Evolutionary conservation across 2,888 invertebrate genomes (phyloP).

Genomic region (Graphium colonna): DNA sequence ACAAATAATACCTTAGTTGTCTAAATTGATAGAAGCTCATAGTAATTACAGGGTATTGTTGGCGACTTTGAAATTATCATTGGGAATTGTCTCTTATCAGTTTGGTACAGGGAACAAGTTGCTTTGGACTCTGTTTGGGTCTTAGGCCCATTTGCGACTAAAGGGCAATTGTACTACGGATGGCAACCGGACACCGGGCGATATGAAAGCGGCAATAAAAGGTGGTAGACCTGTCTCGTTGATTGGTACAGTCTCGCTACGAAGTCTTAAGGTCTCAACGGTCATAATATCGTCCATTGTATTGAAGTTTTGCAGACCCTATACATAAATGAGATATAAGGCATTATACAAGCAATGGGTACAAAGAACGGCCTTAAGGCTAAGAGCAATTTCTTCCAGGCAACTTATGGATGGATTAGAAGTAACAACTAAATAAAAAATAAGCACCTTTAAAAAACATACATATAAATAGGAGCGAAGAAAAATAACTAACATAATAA

Average conservation of each 20-base stretch:
- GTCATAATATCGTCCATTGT: neutral
- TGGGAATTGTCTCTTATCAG: slow-evolving; percentile 14
- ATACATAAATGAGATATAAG: too few relatives aligned
- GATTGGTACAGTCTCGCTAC: slow-evolving; percentile 56
- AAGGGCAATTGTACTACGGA: slow-evolving; percentile 61
- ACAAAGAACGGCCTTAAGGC: too few relatives aligned
- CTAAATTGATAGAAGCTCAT: slow-evolving; percentile 40
- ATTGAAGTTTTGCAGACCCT: too few relatives aligned
- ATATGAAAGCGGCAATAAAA: slow-evolving; percentile 76
- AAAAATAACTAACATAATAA: too few relatives aligned
- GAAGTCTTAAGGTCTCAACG: slow-evolving; percentile 24
- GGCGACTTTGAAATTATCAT: neutral
- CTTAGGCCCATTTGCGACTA: slow-evolving; percentile 37
- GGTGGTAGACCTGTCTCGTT: slow-evolving; percentile 72
- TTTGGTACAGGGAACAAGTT: slow-evolving; percentile 8
- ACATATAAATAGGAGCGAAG: too few relatives aligned
- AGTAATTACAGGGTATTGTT: slow-evolving; percentile 36
- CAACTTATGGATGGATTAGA: too few relatives aligned
- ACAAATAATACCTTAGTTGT: slow-evolving; percentile 35
- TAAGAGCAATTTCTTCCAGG: too few relatives aligned
- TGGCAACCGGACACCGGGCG: slow-evolving; percentile 75
- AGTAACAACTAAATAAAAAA: too few relatives aligned
- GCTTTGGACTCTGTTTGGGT: neutral
- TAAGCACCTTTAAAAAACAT: too few relatives aligned
- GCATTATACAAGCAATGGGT: too few relatives aligned